phyloP scores from a whole-genome alignment of 2,888 invertebrate genomes.

The Napeogenes inachia region DNA sequence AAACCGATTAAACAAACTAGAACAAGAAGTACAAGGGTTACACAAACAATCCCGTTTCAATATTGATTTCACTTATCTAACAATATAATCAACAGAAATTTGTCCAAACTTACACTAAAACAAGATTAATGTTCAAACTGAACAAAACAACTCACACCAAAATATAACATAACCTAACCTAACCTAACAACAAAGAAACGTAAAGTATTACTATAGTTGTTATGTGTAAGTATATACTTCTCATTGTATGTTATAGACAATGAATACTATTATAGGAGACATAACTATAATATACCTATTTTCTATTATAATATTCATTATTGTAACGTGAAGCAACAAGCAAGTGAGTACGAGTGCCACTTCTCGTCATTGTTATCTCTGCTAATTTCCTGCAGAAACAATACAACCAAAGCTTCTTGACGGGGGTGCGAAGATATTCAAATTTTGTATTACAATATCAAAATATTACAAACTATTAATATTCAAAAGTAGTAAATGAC shows the following conservation, averaged over 20 bases:
- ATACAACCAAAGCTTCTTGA: constrained; percentile 42
- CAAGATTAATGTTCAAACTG: constrained; percentile 38
- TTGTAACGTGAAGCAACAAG: constrained; percentile 1
- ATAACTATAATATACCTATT: neutral
- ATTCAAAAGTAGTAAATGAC: constrained; percentile 2
- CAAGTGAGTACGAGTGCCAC: constrained; percentile 27
- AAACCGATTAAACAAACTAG: constrained; percentile 39
- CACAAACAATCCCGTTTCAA: constrained; percentile 57
- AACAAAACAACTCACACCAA: neutral
- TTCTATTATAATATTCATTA: neutral
- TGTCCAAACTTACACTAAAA: constrained; percentile 49
- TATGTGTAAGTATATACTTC: no score
- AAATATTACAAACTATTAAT: neutral
- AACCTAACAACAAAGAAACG: neutral
- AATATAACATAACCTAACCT: neutral
- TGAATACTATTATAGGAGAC: neutral
- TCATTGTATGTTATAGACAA: neutral
- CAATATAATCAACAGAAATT: constrained; percentile 68
- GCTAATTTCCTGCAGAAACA: constrained; percentile 59
- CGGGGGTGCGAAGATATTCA: constrained; percentile 19
- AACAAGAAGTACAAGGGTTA: constrained; percentile 54
- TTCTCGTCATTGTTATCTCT: constrained; percentile 47
- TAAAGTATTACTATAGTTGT: no score
- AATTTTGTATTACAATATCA: no score
- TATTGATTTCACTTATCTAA: constrained; percentile 62